phyloP scores from a whole-genome alignment of 2,888 invertebrate genomes.

The Xestia xanthographa region DNA sequence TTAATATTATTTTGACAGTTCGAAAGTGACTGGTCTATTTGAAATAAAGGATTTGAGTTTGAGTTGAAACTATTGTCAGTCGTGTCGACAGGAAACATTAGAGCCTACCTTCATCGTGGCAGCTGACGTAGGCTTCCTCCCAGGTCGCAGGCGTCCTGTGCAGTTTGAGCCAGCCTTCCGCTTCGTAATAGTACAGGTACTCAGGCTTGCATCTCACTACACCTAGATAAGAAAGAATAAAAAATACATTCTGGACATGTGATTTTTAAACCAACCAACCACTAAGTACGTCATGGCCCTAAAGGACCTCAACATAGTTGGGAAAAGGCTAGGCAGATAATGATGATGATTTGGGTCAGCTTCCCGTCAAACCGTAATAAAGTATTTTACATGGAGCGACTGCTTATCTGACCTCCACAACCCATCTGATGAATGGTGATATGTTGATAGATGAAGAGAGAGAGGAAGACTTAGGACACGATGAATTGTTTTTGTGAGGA shows the following conservation, averaged over 20 bases:
- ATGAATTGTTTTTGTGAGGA: too few relatives aligned
- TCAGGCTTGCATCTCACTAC: slow-evolving; percentile 7
- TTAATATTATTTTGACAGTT: not conserved
- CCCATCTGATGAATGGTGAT: not conserved
- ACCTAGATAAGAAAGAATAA: not conserved
- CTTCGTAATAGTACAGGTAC: slow-evolving; percentile 6
- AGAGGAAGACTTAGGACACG: too few relatives aligned
- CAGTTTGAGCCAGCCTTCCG: slow-evolving; percentile 28
- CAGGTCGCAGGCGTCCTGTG: slow-evolving; percentile 1
- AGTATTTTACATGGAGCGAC: not conserved
- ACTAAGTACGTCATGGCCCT: too few relatives aligned
- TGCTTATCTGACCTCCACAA: not conserved
- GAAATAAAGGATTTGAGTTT: not conserved
- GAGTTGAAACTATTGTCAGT: not conserved
- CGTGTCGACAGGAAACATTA: not conserved
- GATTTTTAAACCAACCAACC: not conserved
- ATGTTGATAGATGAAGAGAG: too few relatives aligned
- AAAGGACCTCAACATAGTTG: too few relatives aligned
- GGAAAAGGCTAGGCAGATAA: too few relatives aligned
- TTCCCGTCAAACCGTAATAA: not conserved
- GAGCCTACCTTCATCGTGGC: slow-evolving; percentile 25
- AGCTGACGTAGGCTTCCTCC: slow-evolving; percentile 20
- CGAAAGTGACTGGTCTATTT: not conserved
- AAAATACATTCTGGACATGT: not conserved
- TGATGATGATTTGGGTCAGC: too few relatives aligned